Evolutionary conservation across 64 coral and sea anemone species (phyloP), one percentile per base, ranked within the genome.

Genomic region (Hydrozoanthus tunicans): DNA sequence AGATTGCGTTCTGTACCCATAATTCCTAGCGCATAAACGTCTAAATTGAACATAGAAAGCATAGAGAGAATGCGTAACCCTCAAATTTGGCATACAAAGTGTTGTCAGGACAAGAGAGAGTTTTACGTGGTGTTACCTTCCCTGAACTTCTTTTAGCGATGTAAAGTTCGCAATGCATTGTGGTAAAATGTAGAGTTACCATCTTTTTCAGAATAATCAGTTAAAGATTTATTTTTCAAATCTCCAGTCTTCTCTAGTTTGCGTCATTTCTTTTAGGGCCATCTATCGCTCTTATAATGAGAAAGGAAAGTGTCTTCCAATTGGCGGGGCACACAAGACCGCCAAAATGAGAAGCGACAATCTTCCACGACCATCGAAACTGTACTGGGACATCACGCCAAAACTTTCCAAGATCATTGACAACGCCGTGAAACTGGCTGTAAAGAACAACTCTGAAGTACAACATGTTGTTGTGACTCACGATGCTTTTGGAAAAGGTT

Each of bases 221-320:
- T 17, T 6, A 69, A 69, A 69, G 15, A 14, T 14, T 69, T 6
- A n/a, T 0, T n/a, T 69, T 69, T 3, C 10, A 5, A 51, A 43
- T 9, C 32, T 85, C 15, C 9, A 2, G 64, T 53, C 14, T 68
- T 52, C 24, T 13, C 53, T 6, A 58, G 5, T 78, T 73, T 83
- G 43, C 5, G 79, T 0, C 1, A 5, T 86, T 51, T 9, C 13
- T 32, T 51, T 6, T 76, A 98, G 97, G 54, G 93, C 82, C n/a
- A 92, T 99, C 57, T 99, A 93, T 78, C 94, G 97, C 64, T 96
- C 97, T 12, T 99, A 99, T 26, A 92, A 99, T 64, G 94, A 99
- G 7, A 91, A 96, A 7, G 97, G 97, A 51, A 93, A 91, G 85
- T 99, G 97, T 61, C 71, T 91, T 9, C 97, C 97, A 3, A 96